Evolutionary conservation across 2,888 invertebrate genomes (phyloP).

Genomic region (Yponomeuta evonymella): DNA sequence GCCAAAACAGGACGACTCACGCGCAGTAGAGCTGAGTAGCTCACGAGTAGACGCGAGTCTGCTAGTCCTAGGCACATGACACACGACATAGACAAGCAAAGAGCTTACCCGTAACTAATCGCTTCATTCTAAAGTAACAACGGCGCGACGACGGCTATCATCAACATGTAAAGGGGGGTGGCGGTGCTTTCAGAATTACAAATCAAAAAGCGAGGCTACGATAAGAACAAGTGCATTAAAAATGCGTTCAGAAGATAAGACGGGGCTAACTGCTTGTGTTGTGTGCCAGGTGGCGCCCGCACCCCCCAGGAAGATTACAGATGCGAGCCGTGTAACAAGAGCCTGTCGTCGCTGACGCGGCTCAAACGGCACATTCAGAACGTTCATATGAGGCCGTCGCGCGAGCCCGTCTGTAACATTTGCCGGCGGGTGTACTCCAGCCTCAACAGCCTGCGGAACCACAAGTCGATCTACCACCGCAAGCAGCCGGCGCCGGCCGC

Average conservation of each 20-base stretch:
- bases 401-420: conserved; percentile 94
- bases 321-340: conserved; percentile 95
- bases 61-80: not conserved
- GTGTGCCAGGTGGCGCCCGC: conserved; percentile 83
- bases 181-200: conserved; percentile 64
- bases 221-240: conserved; percentile 72
- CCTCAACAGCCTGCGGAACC: conserved; percentile 92
- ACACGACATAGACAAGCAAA: conserved; percentile 35
- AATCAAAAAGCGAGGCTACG: conserved; percentile 50
- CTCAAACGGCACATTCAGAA: conserved; percentile 95
- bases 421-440: conserved; percentile 95
- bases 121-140: conserved; percentile 47
- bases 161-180: conserved; percentile 63
- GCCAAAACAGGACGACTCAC: not conserved
- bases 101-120: conserved; percentile 56
- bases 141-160: conserved; percentile 61
- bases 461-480: conserved; percentile 95
- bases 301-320: conserved; percentile 90
- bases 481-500: conserved; percentile 82
- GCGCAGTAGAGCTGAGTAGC: not conserved
- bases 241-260: conserved; percentile 67
- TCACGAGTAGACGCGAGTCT: not conserved
- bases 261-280: conserved; percentile 74
- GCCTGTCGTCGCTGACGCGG: conserved; percentile 89
- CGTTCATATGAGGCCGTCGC: conserved; percentile 92